Evolutionary conservation across 2,797 vertebrate species (phyloP), one percentile per base, ranked within the genome.

Genomic region (Enoplosus armatus): DNA sequence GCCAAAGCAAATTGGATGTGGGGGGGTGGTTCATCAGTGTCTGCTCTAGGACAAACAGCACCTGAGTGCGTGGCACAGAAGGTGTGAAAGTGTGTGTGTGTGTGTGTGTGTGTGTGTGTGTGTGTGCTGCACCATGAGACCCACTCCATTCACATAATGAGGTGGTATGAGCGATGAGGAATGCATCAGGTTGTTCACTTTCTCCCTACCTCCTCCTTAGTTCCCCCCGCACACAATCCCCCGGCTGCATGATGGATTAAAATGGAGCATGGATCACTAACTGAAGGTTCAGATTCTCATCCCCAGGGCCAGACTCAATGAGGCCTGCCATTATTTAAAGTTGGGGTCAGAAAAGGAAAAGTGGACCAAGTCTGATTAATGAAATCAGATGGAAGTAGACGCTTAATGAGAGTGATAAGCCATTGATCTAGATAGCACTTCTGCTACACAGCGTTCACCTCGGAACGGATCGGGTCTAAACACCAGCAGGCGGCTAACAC

Each of bases 241-340:
- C 22, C 54, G 77, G 59, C 71, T 82, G 51, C 20, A 56, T 90
- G 87, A 89, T 90, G 82, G 74, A 93, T 92, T 87, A 81, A 83
- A 75, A 82, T 39, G 47, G 71, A 70, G 12, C 80, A 78, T 61
- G 80, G 83, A 84, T 86, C 89, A 87, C 82, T 84, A 75, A 77
- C 71, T 68, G 24, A 55, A 68, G 75, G 54, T 82, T 89, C 66
- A 76, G 69, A 83, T 70, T 83, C 75, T 64, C 76, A 82, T 66
- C 83, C 86, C 29, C 53, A 31, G 54, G 66, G 69, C 74, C 72
- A 79, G 72, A 71, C 65, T 80, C 79, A 71, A 77, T 72, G 71
- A 87, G 47, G 71, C 60, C 47, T 29, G 45, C 67, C 79, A 80
- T 87, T 85, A 87, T 77, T 92, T 85, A 77, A 87, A 85, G 77